phyloP scores from a whole-genome alignment of 2,113 vertebrate genomes.

The Sphaerodactylus townsendi region DNA sequence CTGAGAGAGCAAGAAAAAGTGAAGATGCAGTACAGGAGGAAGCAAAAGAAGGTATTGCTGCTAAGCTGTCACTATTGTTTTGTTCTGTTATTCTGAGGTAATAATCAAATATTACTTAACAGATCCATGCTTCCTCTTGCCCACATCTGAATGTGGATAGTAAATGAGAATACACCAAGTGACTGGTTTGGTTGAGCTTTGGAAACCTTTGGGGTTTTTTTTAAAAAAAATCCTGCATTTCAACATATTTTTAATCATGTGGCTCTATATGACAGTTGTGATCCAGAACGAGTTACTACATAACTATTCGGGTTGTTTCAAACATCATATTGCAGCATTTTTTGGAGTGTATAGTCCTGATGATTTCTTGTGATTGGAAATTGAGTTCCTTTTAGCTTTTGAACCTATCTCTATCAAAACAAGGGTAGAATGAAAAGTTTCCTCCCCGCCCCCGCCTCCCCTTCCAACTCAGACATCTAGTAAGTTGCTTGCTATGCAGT shows the following conservation, averaged over 20 bases:
- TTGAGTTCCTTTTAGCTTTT: background rate
- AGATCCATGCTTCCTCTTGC: background rate
- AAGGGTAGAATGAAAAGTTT: background rate
- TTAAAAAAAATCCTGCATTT: too few species aligned
- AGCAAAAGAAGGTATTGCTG: constrained; percentile 77
- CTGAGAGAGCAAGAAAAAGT: constrained; percentile 74
- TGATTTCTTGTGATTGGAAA: background rate
- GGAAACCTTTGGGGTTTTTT: too few species aligned
- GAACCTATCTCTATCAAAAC: background rate
- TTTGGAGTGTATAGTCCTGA: background rate
- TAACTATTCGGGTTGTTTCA: background rate
- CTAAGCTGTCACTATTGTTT: constrained; percentile 12
- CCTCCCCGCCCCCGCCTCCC: background rate
- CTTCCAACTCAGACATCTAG: background rate
- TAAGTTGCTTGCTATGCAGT: too few species aligned
- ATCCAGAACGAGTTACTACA: background rate
- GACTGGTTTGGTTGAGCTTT: too few species aligned
- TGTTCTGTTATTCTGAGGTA: constrained; percentile 17
- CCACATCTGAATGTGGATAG: background rate
- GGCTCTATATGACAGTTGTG: background rate
- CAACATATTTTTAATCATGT: background rate
- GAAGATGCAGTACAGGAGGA: constrained; percentile 65
- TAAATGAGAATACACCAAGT: accelerated
- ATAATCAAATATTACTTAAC: background rate
- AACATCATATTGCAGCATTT: background rate